Base-by-base conservation (phyloP, 2,797 vertebrate genomes). In the Lepidocolaptes lacrymiger region DNA sequence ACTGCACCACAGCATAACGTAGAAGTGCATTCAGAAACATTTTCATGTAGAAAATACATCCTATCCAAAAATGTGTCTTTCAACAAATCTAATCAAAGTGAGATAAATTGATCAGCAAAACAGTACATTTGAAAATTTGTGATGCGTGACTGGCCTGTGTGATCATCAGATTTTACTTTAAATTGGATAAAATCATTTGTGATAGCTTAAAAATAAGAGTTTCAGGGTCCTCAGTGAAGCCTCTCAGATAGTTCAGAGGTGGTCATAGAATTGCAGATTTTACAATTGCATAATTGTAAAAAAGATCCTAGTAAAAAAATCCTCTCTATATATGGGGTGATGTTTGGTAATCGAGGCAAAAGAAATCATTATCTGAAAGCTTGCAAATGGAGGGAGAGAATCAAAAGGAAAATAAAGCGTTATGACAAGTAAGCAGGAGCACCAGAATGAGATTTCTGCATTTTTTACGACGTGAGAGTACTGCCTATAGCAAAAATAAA, bases 361-460 rank as follows among this genome's bases (percentile, higher is more conserved):
- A 90, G 15, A 85, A 91, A 82, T 87, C 41, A 75, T 62, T 16
- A 39, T 27, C 54, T 41, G 56, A 71, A 43, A 59, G 52, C 46
- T 80, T 76, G 52, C 36, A 73, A 83, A 55, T n/a, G n/a, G 66
- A 88, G 32, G 17, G 15, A 66, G 51, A 78, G 62, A 89, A 81
- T 48, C 39, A 54, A 61, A 80, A 71, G 39, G 39, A 59, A 87
- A 87, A 69, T 16, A 46, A 89, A 90, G 84, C 48, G 8, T 73
- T 51, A 43, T 54, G 22, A 80, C 77, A 62, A 85, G 77, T n/a
- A 56, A 95, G 83, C 77, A 69, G 62, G 66, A 78, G 77, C 49
- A 77, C 66, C 68, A 63, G 54, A 77, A 90, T 72, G 83, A 90
- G 79, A 77, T 92, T 89, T 89, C 81, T 96, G 84, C 56, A 10